These are phyloP conservation scores for Fistularia tabacaria DNA, from an alignment of 2,797 vertebrate genomes.

Conservation along the genomic window DNA sequence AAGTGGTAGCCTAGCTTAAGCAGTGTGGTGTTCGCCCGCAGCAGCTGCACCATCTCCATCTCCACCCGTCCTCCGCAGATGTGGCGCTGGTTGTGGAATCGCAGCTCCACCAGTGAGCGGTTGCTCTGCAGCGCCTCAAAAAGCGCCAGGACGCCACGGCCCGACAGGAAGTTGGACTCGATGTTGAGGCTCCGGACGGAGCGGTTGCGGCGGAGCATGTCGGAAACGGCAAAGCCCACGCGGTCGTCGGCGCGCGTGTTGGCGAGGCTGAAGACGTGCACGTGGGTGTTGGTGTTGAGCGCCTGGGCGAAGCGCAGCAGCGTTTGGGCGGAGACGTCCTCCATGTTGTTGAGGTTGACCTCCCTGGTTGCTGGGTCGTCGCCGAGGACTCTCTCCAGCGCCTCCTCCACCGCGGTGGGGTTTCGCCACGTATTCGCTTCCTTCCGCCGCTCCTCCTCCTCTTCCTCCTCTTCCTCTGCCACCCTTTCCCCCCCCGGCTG, in stretches of 20 bases:
- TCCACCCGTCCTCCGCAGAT: slow-evolving; percentile 83
- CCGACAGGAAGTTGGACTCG: slow-evolving; percentile 95
- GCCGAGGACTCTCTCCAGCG: slow-evolving; percentile 79
- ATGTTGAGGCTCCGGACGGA: slow-evolving; percentile 87
- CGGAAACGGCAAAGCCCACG: slow-evolving; percentile 84
- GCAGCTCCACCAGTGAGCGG: slow-evolving; percentile 85
- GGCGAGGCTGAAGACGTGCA: slow-evolving; percentile 86
- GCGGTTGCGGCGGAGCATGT: slow-evolving; percentile 85
- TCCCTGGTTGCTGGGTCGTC: slow-evolving; percentile 85
- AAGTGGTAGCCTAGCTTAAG: slow-evolving; percentile 96
- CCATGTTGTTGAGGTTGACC: slow-evolving; percentile 95
- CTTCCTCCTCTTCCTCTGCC: slow-evolving; percentile 59
- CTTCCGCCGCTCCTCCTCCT: slow-evolving; percentile 52
- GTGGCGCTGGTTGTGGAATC: slow-evolving; percentile 96
- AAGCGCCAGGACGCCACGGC: slow-evolving; percentile 89
- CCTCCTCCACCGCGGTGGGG: slow-evolving; percentile 89
- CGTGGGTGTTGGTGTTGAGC: slow-evolving; percentile 82
- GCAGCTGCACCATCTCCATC: slow-evolving; percentile 95
- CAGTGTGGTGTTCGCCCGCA: slow-evolving; percentile 88
- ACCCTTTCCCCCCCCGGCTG: slow-evolving; percentile 52
- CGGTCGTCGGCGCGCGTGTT: slow-evolving; percentile 90
- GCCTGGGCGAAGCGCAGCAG: slow-evolving; percentile 87
- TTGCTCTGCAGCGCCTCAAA: slow-evolving; percentile 85
- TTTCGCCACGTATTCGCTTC: slow-evolving; percentile 74
- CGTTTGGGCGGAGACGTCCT: slow-evolving; percentile 62